Evolutionary conservation across 2,797 vertebrate species (phyloP).

Genomic region (Poecilia wingei): DNA sequence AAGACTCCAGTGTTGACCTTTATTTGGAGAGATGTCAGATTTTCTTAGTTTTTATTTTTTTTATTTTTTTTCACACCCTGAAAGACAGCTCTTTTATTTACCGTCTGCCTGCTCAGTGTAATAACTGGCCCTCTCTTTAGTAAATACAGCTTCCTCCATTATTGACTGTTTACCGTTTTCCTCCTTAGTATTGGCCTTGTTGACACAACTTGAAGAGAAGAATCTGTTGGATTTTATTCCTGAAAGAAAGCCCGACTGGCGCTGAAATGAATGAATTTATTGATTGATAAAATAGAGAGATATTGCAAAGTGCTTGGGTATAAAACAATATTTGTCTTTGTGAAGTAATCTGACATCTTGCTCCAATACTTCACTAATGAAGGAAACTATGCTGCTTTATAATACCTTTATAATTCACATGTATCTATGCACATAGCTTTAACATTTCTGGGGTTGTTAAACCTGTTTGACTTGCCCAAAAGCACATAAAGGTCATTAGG

Average conservation of each 20-base stretch:
- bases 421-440: neutral
- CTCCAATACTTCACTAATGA: neutral
- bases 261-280: neutral
- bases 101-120: conserved; percentile 33
- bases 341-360: neutral
- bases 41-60: conserved; percentile 38
- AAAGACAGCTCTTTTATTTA: conserved; percentile 49
- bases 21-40: conserved; percentile 62
- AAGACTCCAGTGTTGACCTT: conserved; percentile 41
- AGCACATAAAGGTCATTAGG: conserved; percentile 1
- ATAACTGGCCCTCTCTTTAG: conserved; percentile 55
- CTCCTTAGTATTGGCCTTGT: conserved; percentile 31
- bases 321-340: neutral
- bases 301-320: neutral
- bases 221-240: conserved; percentile 11
- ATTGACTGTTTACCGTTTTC: conserved; percentile 19
- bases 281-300: neutral
- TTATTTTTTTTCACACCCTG: conserved; percentile 42
- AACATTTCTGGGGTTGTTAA: neutral
- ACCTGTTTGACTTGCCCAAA: neutral
- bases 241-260: neutral
- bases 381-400: neutral
- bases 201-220: conserved; percentile 14
- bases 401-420: neutral
- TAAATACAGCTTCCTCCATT: conserved; percentile 49